Evolutionary conservation across 2,888 invertebrate species (phyloP), one percentile per base, ranked within the genome.

Genomic region (Plagodis pulveraria): DNA sequence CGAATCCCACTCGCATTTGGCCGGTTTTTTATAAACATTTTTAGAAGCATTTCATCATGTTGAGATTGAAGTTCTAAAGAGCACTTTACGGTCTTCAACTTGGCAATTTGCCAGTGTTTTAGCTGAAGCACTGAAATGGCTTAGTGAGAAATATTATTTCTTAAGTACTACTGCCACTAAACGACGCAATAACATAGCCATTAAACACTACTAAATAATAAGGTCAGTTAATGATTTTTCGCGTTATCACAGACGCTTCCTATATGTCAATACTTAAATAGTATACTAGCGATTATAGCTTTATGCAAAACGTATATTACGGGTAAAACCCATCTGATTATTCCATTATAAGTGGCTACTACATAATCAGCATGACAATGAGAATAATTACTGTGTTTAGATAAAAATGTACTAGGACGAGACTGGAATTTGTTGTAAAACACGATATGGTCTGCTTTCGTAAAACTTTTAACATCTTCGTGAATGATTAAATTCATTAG

Each of bases 281-380:
- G 45, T 44, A 7, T 38, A 58, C 57, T 44, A 6, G 38, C 6
- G 12, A 42, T n/a, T 54, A 32, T 43, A 33, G 47, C 48, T 54
- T 56, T 63, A 64, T 59, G 54, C 51, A 56, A 66, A 70, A 61
- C 49, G 32, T 45, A 53, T 58, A 66, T 66, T 67, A 60, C 47
- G 65, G 76, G 72, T 58, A 73, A 74, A 75, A 66, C 74, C 76
- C 73, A 61, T 41, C 33, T 40, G 54, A 33, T 61, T 68, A 62
- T 50, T 50, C 40, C 49, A n/a, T 53, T 10, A 42, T 10, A 35
- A 42, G 22, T 0, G 10, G 43, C 33, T 44, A 40, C 40, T 41
- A 46, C 38, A 43, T 9, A 11, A 22, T 35, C 22, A 34, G 50
- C 33, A 49, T 22, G 22, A 40, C 5, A 38, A 48, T 11, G 6